Evolutionary conservation across 2,797 vertebrate genomes (phyloP).

Genomic region (Odontamblyopus rebecca): DNA sequence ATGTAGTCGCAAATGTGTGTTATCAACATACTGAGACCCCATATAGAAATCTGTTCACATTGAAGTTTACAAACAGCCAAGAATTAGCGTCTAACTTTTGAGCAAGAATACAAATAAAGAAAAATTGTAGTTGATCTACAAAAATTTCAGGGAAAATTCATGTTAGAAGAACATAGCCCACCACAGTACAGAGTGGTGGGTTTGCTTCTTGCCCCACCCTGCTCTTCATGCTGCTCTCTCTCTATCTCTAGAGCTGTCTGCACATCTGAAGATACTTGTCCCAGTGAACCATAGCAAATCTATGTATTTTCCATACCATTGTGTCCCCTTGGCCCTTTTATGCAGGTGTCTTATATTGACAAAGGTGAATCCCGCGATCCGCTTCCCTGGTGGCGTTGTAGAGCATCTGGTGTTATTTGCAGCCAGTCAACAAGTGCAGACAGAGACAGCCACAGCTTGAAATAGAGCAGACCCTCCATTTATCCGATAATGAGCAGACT

Average conservation of each 20-base stretch:
- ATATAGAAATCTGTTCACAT: background rate
- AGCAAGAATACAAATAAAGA: background rate
- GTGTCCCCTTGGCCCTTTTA: constrained; percentile 17
- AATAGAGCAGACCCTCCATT: constrained; percentile 71
- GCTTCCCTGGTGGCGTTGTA: constrained; percentile 55
- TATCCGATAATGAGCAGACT: constrained; percentile 74
- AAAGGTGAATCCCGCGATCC: constrained; percentile 33
- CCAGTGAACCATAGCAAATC: constrained; percentile 43
- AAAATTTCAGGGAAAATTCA: background rate
- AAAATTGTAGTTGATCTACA: background rate
- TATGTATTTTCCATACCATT: constrained; percentile 21
- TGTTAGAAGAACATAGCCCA: background rate
- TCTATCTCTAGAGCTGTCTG: constrained; percentile 26
- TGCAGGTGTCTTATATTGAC: constrained; percentile 64
- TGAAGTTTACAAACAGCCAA: background rate
- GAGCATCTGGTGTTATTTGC: constrained; percentile 73
- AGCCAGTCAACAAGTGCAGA: constrained; percentile 56
- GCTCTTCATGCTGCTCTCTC: constrained; percentile 29
- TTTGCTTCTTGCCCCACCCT: constrained; percentile 36
- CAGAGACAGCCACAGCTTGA: constrained; percentile 65
- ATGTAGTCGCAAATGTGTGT: no score
- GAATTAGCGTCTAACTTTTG: background rate
- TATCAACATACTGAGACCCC: background rate
- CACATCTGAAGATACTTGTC: constrained; percentile 49
- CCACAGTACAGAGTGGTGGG: constrained; percentile 2